phyloP scores from a whole-genome alignment of 2,888 invertebrate species.

The Blera fallax region DNA sequence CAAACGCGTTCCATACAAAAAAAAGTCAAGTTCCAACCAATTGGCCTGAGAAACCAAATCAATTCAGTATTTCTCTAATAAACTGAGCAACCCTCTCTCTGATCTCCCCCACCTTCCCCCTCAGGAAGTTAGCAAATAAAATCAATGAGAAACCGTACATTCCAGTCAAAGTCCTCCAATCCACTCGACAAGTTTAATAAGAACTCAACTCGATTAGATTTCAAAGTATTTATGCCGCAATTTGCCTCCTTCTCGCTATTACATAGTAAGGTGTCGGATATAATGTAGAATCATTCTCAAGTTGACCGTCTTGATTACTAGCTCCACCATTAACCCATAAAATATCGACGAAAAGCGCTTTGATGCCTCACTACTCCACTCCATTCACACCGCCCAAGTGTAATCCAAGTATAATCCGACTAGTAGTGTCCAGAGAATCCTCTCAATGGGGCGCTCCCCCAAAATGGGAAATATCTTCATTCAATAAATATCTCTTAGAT shows the following conservation, averaged over 20 bases:
- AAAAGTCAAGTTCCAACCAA: too few species aligned
- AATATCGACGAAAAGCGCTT: conserved; percentile 43
- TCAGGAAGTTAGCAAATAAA: not conserved
- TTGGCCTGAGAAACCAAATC: too few species aligned
- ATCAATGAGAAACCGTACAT: not conserved
- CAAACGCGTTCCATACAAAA: too few species aligned
- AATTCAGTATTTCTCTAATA: too few species aligned
- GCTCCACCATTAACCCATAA: conserved; percentile 41
- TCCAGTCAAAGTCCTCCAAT: not conserved
- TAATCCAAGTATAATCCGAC: conserved; percentile 34
- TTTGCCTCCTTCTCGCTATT: not conserved
- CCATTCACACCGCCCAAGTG: conserved; percentile 34
- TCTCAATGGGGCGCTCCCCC: conserved; percentile 52
- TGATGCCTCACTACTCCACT: not conserved
- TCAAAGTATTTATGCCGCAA: conserved; percentile 28
- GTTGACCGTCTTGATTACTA: conserved; percentile 1
- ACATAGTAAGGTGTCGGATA: conserved; percentile 25
- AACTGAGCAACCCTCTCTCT: too few species aligned
- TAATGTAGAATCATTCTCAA: conserved; percentile 22
- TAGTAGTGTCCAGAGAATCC: conserved; percentile 29
- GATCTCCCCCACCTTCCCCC: too few species aligned
- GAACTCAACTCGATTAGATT: conserved; percentile 22
- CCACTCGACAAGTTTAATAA: not conserved
- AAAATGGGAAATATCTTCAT: conserved; percentile 47
- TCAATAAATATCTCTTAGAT: conserved; percentile 60